Base-by-base conservation (phyloP, 2,797 vertebrate genomes). In the Meriones psammophilus region DNA sequence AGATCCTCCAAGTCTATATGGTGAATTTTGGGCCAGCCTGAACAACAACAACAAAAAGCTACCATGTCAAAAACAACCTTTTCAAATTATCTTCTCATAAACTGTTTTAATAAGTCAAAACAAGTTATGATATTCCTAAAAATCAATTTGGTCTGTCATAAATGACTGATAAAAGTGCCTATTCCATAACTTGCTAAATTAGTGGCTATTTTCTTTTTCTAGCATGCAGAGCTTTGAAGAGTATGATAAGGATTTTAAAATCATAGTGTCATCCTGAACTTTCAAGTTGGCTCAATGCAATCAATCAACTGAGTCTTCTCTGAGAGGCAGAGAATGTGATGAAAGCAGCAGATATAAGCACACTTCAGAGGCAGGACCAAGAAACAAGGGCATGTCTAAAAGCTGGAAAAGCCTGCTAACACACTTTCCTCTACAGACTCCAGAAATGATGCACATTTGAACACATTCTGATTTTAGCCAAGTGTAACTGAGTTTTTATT, bases 341-440 rank as follows among this genome's bases (percentile, higher is more conserved):
- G 15, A 87, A 74, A 28, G 88, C 36, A 84, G 5, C 8, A 84
- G 66, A 77, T 5, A 2, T 60, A 26, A 15, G 3, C 54, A 54
- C 26, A 10, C n/a, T 62, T 24, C 30, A n/a, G 1, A 22, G 9
- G 54, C 24, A 24, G 14, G n/a, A 15, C 28, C 22, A 80, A 66
- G 58, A 26, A 71, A 46, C 7, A 2, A 62, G 46, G 15, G 10
- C 12, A 26, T 1, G 18, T 84, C 18, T 8, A 60, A 22, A 88
- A 58, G 0, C 33, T 73, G 14, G 14, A 74, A 86, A 91, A 60
- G 13, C 6, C 62, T 69, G 28, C 24, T 14, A 60, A 39, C 15
- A 3, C 2, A 26, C 14, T 74, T 8, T 80, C 4, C 15, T 3
- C 0, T 56, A 3, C 4, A 76, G 26, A 24, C 24, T 85, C 0